Evolutionary conservation across 2,888 invertebrate genomes (phyloP).

Genomic region (Caenorhabditis virilis): DNA sequence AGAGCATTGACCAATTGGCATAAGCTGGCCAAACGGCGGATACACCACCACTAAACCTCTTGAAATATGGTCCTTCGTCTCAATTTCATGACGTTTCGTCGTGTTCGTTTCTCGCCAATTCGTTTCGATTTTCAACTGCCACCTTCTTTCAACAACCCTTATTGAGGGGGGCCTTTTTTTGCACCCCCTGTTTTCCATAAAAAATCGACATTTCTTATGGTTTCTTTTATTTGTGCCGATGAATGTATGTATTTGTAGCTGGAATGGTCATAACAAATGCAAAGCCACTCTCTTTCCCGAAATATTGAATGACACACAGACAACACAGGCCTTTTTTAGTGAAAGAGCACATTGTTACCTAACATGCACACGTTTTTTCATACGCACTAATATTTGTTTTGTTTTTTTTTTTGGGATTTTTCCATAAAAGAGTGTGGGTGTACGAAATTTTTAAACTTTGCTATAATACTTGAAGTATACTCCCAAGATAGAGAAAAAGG

Average conservation of each 20-base stretch:
- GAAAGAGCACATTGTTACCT: neutral
- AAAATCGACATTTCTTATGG: neutral
- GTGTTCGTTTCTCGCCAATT: slow-evolving; percentile 7
- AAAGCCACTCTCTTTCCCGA: slow-evolving; percentile 21
- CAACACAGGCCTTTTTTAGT: neutral
- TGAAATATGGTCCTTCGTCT: slow-evolving; percentile 21
- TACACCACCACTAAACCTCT: slow-evolving; percentile 20
- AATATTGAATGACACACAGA: slow-evolving; percentile 30
- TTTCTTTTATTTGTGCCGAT: slow-evolving; percentile 6
- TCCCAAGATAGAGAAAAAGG: too few relatives aligned
- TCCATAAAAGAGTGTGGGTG: too few relatives aligned
- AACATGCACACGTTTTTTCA: slow-evolving; percentile 1
- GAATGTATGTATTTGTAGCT: too few relatives aligned
- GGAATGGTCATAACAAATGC: slow-evolving; percentile 32
- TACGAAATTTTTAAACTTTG: too few relatives aligned
- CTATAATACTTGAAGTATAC: too few relatives aligned
- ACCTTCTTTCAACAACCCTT: neutral
- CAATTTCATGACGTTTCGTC: too few relatives aligned
- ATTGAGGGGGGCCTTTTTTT: slow-evolving; percentile 2
- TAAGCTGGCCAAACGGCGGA: slow-evolving; percentile 13
- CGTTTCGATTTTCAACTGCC: slow-evolving; percentile 6
- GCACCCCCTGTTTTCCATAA: slow-evolving; percentile 7
- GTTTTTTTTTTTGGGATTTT: neutral
- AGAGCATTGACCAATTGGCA: neutral
- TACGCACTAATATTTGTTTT: neutral